Evolutionary conservation across 2,113 vertebrate species (phyloP).

Genomic region (Hippocampus barbouri): DNA sequence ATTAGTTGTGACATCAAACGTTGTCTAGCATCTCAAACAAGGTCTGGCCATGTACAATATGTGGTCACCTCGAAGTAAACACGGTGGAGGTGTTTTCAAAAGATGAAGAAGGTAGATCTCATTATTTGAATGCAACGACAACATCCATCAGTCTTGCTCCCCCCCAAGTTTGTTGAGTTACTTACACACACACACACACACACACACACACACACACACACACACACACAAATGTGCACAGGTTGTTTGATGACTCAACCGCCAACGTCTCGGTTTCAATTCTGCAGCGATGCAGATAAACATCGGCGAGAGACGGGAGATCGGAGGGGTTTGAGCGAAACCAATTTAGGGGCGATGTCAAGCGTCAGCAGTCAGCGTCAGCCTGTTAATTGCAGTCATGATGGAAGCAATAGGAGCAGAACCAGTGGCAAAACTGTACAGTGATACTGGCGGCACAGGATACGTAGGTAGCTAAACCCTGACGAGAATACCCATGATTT

Average conservation of each 20-base stretch:
- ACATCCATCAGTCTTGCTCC: background rate
- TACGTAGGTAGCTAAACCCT: background rate
- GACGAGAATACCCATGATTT: background rate
- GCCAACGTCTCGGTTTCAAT: conserved; percentile 1
- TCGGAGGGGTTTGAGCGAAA: conserved; percentile 1
- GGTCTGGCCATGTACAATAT: background rate
- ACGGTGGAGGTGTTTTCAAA: background rate
- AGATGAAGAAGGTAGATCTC: background rate
- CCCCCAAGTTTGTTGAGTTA: background rate
- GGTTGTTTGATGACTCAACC: conserved; percentile 31
- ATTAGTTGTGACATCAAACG: background rate
- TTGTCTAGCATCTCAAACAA: background rate
- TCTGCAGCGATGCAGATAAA: conserved; percentile 2
- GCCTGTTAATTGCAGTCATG: conserved; percentile 34
- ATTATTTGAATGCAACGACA: background rate
- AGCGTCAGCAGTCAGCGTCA: conserved; percentile 12
- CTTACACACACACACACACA: conserved; percentile 20
- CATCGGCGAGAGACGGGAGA: background rate
- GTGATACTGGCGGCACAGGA: background rate
- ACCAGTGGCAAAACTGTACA: background rate
- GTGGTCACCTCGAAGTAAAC: background rate
- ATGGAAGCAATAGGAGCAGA: conserved; percentile 16
- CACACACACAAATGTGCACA: conserved; percentile 9
- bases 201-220: conserved; percentile 32
- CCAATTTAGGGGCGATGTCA: conserved; percentile 23